Percentiles rank a stretch among this genome's conserved stretches.
Conservation (phyloP, 1,140 invertebrate species). For the Muscidifurax raptorellus region DNA sequence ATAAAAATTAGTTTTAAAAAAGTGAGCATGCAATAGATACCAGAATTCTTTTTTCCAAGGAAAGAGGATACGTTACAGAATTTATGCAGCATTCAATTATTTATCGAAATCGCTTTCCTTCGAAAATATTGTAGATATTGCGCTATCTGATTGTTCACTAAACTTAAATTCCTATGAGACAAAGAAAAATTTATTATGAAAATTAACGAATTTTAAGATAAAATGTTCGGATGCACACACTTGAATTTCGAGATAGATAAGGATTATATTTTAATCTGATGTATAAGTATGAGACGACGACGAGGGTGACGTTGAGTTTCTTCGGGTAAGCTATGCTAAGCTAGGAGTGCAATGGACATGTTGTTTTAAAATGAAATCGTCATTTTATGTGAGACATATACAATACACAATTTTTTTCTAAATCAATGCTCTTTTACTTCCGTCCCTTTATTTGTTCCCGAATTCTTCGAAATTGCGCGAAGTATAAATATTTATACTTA, state of each 20-base stretch:
- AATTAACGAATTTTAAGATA: slow-evolving; percentile 2
- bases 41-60: slow-evolving; percentile 14
- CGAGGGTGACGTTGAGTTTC: slow-evolving; percentile 5
- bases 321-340: slow-evolving; percentile 7
- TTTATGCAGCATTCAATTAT: neutral
- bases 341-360: slow-evolving; percentile 40
- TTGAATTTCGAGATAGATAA: slow-evolving; percentile 1
- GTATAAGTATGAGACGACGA: neutral
- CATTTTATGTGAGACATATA: slow-evolving; percentile 36
- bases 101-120: slow-evolving; percentile 7
- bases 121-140: slow-evolving; percentile 34
- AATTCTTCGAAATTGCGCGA: no score
- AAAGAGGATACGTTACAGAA: neutral
- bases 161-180: neutral
- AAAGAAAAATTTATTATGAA: slow-evolving; percentile 23
- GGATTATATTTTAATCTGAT: slow-evolving; percentile 17
- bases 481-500: no score
- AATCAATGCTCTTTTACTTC: neutral
- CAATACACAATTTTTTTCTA: slow-evolving; percentile 40
- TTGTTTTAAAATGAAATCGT: slow-evolving; percentile 38
- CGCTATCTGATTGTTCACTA: slow-evolving; percentile 22
- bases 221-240: slow-evolving; percentile 35
- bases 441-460: neutral
- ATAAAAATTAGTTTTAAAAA: neutral
- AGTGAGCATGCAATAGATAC: slow-evolving; percentile 9